Percentiles rank a stretch among this genome's conserved stretches.
Conservation (phyloP, 2,113 vertebrate genomes). For the Entosphenus tridentatus region DNA sequence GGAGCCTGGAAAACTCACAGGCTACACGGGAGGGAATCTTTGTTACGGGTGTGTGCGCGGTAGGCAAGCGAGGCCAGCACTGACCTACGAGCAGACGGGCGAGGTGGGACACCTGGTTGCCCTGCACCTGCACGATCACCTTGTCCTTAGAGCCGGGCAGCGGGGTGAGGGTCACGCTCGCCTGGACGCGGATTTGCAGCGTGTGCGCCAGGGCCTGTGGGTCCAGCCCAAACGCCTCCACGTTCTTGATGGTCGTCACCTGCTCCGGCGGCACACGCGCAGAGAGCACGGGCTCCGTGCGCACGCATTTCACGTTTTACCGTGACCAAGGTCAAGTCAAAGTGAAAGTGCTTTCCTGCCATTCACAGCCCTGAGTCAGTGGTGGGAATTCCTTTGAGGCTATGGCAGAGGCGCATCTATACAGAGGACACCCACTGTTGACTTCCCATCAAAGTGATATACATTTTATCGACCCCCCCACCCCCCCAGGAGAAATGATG, state of each 20-base stretch:
- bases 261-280: slow-evolving; percentile 13
- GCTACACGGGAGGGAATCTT: background rate
- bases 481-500: too few relatives aligned
- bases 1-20: background rate
- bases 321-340: too few relatives aligned
- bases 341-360: too few relatives aligned
- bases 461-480: too few relatives aligned
- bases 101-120: slow-evolving; percentile 63
- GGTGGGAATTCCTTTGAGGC: too few relatives aligned
- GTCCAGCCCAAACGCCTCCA: slow-evolving; percentile 64
- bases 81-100: slow-evolving; percentile 54
- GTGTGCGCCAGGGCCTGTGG: slow-evolving; percentile 33
- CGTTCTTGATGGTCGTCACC: slow-evolving; percentile 78
- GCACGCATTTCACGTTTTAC: too few relatives aligned
- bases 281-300: too few relatives aligned
- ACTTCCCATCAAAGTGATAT: too few relatives aligned
- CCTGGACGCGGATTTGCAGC: slow-evolving; percentile 61
- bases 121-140: slow-evolving; percentile 71
- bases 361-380: too few relatives aligned
- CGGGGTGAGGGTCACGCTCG: slow-evolving; percentile 42
- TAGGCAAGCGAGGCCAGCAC: slow-evolving; percentile 8
- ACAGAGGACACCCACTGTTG: too few relatives aligned
- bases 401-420: too few relatives aligned
- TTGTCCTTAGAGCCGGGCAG: slow-evolving; percentile 49
- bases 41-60: background rate